These are phyloP conservation scores for Diabrotica virgifera DNA, from an alignment of 1,140 invertebrate genomes.

Conservation along the genomic window DNA sequence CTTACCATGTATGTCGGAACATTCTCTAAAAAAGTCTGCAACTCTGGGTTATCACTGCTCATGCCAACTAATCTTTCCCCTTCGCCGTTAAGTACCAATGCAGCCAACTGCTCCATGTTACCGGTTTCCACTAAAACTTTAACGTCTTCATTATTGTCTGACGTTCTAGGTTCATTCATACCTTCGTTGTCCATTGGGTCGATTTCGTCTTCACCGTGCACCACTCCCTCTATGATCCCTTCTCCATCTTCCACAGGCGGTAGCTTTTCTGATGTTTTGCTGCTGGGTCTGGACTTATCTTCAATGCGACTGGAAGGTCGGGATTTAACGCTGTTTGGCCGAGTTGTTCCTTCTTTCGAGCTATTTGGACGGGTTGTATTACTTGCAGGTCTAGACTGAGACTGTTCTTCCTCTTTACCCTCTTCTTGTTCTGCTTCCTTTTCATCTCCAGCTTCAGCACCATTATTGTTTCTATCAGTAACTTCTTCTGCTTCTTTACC, in stretches of 20 bases:
- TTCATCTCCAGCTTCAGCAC: not conserved
- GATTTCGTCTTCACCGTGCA: conserved; percentile 61
- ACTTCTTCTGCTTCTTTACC: conserved; percentile 40
- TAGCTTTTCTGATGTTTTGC: conserved; percentile 7
- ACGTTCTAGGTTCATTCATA: conserved; percentile 39
- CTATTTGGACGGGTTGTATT: conserved; percentile 27
- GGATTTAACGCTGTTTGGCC: conserved; percentile 11
- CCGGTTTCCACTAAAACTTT: conserved; percentile 65
- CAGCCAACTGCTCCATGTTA: conserved; percentile 87
- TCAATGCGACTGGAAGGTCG: conserved; percentile 14
- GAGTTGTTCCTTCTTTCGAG: conserved; percentile 25
- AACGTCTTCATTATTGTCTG: conserved; percentile 54
- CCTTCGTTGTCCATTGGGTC: conserved; percentile 58
- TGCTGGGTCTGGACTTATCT: conserved; percentile 19
- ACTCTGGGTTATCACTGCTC: conserved; percentile 71
- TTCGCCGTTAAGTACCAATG: conserved; percentile 81
- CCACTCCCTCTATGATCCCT: conserved; percentile 49
- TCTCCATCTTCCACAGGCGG: conserved; percentile 41
- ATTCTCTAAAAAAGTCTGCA: conserved; percentile 86
- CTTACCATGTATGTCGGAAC: conserved; percentile 86
- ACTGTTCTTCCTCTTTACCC: conserved; percentile 20
- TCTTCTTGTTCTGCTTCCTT: conserved; percentile 4
- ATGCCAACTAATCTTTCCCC: conserved; percentile 73
- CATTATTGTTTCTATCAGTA: conserved; percentile 20
- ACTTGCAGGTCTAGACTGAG: conserved; percentile 16